Conservation (phyloP, 2,888 invertebrate species). For the Macropis europaea region DNA sequence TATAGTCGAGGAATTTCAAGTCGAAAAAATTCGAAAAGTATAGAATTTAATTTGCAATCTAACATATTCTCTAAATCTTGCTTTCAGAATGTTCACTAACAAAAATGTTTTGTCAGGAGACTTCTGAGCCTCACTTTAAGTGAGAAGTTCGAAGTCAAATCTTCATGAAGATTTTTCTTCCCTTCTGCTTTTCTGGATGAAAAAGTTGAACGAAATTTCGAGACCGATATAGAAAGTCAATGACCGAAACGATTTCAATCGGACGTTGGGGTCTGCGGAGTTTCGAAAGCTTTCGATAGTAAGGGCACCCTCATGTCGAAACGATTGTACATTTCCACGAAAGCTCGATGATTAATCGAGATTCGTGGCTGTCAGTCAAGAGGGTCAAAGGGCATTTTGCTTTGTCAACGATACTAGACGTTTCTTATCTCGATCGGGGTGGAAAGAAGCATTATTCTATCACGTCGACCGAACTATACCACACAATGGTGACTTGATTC, state of each 20-base stretch:
- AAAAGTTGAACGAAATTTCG: neutral
- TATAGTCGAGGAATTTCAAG: too few relatives aligned
- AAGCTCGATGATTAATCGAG: constrained; percentile 29
- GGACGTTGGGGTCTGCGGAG: neutral
- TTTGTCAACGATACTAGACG: constrained; percentile 25
- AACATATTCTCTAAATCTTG: too few relatives aligned
- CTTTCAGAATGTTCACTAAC: too few relatives aligned
- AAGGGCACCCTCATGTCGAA: constrained; percentile 12
- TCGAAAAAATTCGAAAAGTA: too few relatives aligned
- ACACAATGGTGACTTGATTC: neutral
- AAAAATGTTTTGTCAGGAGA: too few relatives aligned
- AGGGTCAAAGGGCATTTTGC: constrained; percentile 13
- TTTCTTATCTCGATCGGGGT: constrained; percentile 1
- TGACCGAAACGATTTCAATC: neutral
- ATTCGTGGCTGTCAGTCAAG: constrained; percentile 9
- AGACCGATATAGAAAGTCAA: constrained; percentile 3
- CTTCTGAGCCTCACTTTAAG: too few relatives aligned
- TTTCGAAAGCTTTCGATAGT: neutral
- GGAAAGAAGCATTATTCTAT: constrained; percentile 1
- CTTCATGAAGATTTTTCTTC: neutral
- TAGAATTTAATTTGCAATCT: too few relatives aligned
- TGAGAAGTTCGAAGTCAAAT: neutral
- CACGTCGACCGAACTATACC: neutral
- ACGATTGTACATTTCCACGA: constrained; percentile 27
- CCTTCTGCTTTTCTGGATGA: too few relatives aligned